Percentiles rank a stretch among this genome's conserved stretches.
Conservation (phyloP, 2,113 vertebrate genomes). For the Amphiprion ocellaris region DNA sequence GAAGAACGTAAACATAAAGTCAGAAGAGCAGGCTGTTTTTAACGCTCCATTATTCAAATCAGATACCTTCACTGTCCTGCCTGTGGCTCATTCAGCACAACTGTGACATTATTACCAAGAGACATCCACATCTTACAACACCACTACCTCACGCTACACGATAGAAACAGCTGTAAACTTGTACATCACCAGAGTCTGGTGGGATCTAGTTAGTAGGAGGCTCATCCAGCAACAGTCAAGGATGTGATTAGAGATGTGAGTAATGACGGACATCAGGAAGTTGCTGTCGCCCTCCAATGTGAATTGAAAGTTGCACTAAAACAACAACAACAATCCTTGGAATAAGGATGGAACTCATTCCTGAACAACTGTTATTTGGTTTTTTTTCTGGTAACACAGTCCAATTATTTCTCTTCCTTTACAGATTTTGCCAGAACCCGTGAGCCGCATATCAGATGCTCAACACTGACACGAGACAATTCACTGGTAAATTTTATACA, state of each 20-base stretch:
- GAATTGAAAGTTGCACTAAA: constrained; percentile 42
- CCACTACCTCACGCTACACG: constrained; percentile 42
- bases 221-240: constrained; percentile 16
- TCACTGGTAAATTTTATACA: constrained; percentile 12
- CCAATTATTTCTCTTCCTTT: neutral
- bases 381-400: neutral
- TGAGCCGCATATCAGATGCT: constrained; percentile 26
- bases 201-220: constrained; percentile 16
- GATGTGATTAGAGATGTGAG: constrained; percentile 6
- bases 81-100: constrained; percentile 57
- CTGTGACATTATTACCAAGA: constrained; percentile 27
- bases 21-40: constrained; percentile 9
- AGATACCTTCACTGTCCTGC: neutral
- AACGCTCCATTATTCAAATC: neutral
- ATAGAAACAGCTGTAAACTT: constrained; percentile 72
- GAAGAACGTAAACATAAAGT: constrained; percentile 42
- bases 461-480: constrained; percentile 32
- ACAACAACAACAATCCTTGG: constrained; percentile 14
- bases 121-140: constrained; percentile 40
- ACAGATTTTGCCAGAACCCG: neutral
- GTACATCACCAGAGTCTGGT: constrained; percentile 33
- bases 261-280: constrained; percentile 21
- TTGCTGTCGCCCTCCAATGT: neutral
- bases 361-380: constrained; percentile 42
- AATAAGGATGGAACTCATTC: constrained; percentile 21